phyloP scores from a whole-genome alignment of 2,888 invertebrate genomes.

The Heliconius charithonia region DNA sequence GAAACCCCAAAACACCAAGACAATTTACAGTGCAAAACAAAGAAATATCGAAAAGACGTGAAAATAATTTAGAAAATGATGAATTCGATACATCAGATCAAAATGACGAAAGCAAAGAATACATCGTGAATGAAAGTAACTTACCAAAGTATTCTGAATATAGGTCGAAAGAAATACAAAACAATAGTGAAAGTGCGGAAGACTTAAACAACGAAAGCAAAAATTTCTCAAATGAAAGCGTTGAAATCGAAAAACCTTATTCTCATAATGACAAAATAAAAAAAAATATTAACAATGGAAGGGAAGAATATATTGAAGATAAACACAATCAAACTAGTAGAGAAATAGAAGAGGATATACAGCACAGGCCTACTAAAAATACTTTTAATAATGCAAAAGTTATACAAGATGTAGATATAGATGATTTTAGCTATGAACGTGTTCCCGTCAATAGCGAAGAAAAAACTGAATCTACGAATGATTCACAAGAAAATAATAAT shows the following conservation, averaged over 20 bases:
- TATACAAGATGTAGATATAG: slow-evolving; percentile 63
- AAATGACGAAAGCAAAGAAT: slow-evolving; percentile 31
- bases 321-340: background rate
- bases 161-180: background rate
- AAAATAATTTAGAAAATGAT: slow-evolving; percentile 51
- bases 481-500: slow-evolving; percentile 15
- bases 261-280: background rate
- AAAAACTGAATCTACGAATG: slow-evolving; percentile 54
- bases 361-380: slow-evolving; percentile 39
- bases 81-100: slow-evolving; percentile 27
- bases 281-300: background rate
- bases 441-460: slow-evolving; percentile 61
- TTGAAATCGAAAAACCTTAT: background rate
- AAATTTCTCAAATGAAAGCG: background rate
- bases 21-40: slow-evolving; percentile 19
- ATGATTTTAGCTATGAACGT: slow-evolving; percentile 65
- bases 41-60: slow-evolving; percentile 43
- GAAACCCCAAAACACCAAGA: slow-evolving; percentile 44
- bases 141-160: background rate
- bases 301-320: background rate
- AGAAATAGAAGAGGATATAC: slow-evolving; percentile 12
- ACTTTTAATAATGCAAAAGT: slow-evolving; percentile 45
- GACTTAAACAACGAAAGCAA: background rate
- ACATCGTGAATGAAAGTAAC: slow-evolving; percentile 1
- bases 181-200: slow-evolving; percentile 5